These are phyloP conservation scores for Anthopleura sola DNA, from an alignment of 64 coral and sea anemone genomes.

Conservation along the genomic window DNA sequence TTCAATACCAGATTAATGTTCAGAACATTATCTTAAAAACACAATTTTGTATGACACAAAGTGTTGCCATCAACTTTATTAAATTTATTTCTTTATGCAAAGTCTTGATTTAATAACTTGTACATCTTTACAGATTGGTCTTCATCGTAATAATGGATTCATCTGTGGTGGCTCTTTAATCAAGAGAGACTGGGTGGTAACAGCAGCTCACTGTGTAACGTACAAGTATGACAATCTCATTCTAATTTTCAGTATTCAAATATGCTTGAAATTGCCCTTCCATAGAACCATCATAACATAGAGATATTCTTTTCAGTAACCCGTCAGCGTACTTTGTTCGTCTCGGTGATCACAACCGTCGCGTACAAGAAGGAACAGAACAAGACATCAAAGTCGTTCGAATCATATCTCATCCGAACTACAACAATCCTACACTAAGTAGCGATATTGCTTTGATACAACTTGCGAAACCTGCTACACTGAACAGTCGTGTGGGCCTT, in stretches of 20 bases:
- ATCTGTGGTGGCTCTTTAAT: slow-evolving; percentile 67
- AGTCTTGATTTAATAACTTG: too few relatives aligned
- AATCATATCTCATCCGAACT: slow-evolving; percentile 48
- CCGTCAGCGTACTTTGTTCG: neutral
- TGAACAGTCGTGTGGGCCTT: slow-evolving; percentile 59
- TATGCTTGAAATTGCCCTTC: too few relatives aligned
- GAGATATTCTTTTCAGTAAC: neutral
- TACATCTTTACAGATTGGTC: slow-evolving; percentile 14
- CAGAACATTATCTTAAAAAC: neutral
- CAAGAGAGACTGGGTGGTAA: slow-evolving; percentile 40
- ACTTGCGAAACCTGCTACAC: slow-evolving; percentile 18
- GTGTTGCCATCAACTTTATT: too few relatives aligned
- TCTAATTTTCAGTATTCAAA: neutral
- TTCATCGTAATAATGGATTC: slow-evolving; percentile 19
- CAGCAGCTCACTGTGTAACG: slow-evolving; percentile 63
- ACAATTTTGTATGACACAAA: too few relatives aligned
- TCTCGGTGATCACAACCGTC: slow-evolving; percentile 76
- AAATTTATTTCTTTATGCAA: too few relatives aligned
- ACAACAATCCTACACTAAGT: slow-evolving; percentile 35
- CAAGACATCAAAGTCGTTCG: slow-evolving; percentile 34
- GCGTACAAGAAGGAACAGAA: slow-evolving; percentile 65
- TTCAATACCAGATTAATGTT: too few relatives aligned
- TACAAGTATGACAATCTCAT: neutral
- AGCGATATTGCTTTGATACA: slow-evolving; percentile 74
- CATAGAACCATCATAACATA: too few relatives aligned